phyloP scores from a whole-genome alignment of 2,113 vertebrate species.

The Leptocoma aspasia region DNA sequence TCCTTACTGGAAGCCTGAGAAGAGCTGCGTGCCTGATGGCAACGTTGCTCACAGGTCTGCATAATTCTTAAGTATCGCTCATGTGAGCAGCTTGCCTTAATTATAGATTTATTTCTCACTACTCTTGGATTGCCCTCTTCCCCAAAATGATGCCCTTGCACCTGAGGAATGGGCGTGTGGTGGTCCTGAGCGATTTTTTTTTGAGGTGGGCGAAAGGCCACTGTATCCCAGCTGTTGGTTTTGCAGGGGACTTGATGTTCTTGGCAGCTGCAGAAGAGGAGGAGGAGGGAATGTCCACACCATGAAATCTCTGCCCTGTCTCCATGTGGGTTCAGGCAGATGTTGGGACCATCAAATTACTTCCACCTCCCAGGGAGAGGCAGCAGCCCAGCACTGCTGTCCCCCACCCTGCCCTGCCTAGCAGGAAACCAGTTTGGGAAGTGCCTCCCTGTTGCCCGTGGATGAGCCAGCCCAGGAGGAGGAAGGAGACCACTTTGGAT shows the following conservation, averaged over 20 bases:
- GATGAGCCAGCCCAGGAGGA: constrained; percentile 9
- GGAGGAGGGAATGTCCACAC: neutral
- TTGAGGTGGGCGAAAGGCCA: neutral
- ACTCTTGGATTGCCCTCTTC: neutral
- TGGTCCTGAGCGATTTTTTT: neutral
- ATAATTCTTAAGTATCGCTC: neutral
- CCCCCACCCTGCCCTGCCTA: neutral
- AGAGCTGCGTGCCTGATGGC: neutral
- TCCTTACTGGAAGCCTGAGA: constrained; percentile 63
- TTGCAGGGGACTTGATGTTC: neutral
- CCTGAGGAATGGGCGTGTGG: neutral
- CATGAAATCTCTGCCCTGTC: rapidly evolving
- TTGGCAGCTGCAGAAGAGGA: neutral
- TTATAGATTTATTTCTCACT: neutral
- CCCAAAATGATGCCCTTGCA: neutral
- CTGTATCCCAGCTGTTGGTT: neutral
- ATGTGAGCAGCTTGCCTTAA: constrained; percentile 10
- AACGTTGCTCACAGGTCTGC: constrained; percentile 8
- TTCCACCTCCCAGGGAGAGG: neutral
- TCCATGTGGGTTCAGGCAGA: neutral
- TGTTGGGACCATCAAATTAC: neutral
- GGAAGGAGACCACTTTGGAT: constrained; percentile 47
- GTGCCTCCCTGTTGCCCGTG: neutral
- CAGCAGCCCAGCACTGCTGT: neutral
- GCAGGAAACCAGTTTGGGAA: constrained; percentile 34